Evolutionary conservation across 2,888 invertebrate species (phyloP).

Genomic region (Machimus rusticus): DNA sequence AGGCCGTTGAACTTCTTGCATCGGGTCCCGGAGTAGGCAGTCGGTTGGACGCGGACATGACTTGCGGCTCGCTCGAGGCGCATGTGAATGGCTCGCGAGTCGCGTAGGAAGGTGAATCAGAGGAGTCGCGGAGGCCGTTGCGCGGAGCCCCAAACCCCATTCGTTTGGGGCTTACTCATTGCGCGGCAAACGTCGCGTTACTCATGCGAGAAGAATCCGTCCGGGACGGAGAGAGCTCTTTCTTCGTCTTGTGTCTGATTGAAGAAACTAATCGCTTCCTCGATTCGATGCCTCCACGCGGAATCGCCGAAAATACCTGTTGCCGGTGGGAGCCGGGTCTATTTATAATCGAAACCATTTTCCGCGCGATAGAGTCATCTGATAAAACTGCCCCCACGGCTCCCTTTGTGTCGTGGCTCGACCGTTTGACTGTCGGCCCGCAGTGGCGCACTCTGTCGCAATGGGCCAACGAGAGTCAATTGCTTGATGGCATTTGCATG

Average conservation of each 20-base stretch:
- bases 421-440: background rate
- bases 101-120: background rate
- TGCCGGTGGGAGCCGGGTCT: background rate
- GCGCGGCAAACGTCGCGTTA: background rate
- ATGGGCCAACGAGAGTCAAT: background rate
- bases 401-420: background rate
- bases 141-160: no score
- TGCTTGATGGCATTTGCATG: background rate
- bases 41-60: background rate
- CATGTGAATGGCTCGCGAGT: background rate
- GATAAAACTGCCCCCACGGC: background rate
- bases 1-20: background rate
- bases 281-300: background rate
- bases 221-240: background rate
- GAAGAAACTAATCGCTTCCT: background rate
- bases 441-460: background rate
- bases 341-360: background rate
- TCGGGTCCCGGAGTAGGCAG: background rate
- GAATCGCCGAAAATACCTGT: background rate
- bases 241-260: background rate
- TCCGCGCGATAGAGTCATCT: background rate
- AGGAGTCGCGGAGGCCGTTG: background rate
- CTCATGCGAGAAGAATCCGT: background rate
- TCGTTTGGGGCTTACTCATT: background rate
- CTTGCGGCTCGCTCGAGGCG: background rate